phyloP scores from a whole-genome alignment of 2,797 vertebrate genomes.

The Microctenopoma steveboyesi region DNA sequence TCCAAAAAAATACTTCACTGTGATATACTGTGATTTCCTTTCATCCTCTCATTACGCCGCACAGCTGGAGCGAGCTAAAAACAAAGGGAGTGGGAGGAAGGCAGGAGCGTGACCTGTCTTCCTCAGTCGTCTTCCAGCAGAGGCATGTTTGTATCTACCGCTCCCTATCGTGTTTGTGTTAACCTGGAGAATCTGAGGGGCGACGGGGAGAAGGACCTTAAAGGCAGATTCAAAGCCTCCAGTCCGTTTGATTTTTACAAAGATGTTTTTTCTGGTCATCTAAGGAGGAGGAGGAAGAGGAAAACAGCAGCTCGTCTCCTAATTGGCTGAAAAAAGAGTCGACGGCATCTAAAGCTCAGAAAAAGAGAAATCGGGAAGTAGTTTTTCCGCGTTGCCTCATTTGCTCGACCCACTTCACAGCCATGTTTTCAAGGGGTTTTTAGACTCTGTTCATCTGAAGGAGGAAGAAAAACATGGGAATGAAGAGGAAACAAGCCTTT shows the following conservation, averaged over 20 bases:
- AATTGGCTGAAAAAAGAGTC: neutral
- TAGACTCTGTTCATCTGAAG: neutral
- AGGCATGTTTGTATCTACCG: neutral
- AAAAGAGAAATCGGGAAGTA: neutral
- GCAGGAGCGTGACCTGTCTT: neutral
- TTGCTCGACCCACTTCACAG: neutral
- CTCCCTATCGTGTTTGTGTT: slow-evolving; percentile 1
- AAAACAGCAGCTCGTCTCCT: neutral
- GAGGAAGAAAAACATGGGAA: neutral
- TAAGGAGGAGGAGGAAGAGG: too few relatives aligned
- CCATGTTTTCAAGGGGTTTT: neutral
- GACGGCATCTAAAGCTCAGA: too few relatives aligned
- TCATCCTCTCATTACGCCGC: slow-evolving; percentile 6
- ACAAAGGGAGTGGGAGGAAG: neutral
- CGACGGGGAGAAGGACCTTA: neutral
- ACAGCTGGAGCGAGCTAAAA: neutral
- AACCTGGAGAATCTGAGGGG: neutral
- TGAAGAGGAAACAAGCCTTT: neutral
- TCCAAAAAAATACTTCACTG: neutral
- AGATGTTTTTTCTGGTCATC: neutral
- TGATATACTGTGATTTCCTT: slow-evolving; percentile 1
- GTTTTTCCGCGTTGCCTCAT: neutral
- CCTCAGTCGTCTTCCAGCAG: neutral
- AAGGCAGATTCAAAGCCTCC: neutral
- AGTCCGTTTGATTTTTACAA: too few relatives aligned